Conservation (phyloP, 2,797 vertebrate species). For the Garrulus glandarius region DNA sequence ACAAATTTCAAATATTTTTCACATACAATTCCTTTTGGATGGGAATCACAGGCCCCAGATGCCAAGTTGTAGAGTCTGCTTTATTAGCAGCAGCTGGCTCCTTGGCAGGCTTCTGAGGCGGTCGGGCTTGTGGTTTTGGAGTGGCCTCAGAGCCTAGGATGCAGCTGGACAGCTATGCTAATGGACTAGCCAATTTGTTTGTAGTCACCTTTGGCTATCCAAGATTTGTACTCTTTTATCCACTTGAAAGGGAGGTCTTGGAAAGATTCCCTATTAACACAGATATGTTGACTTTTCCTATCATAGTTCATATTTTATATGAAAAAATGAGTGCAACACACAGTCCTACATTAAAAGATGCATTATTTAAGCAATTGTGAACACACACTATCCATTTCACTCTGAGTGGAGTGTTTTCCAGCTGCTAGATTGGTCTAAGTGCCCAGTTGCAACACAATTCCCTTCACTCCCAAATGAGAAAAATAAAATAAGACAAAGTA, state of each 20-base stretch:
- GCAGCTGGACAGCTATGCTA: constrained; percentile 49
- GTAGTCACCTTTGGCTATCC: constrained; percentile 55
- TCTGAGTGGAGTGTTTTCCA: not conserved
- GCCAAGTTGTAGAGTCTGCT: constrained; percentile 66
- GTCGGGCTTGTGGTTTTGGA: constrained; percentile 67
- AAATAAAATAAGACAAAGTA: constrained; percentile 5
- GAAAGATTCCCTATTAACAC: constrained; percentile 37
- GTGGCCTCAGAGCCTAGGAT: constrained; percentile 46
- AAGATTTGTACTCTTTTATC: constrained; percentile 66
- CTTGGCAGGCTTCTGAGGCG: constrained; percentile 57
- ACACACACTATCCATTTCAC: not conserved
- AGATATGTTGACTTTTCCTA: constrained; percentile 8
- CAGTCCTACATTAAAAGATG: constrained; percentile 27
- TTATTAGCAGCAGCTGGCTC: constrained; percentile 69
- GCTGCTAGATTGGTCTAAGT: constrained; percentile 27
- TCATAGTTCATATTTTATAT: not conserved
- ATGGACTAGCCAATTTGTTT: constrained; percentile 62
- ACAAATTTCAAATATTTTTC: constrained; percentile 70
- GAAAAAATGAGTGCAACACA: not conserved
- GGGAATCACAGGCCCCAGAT: constrained; percentile 28
- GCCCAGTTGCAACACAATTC: constrained; percentile 14
- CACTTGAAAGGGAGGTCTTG: constrained; percentile 61
- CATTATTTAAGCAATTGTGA: constrained; percentile 37
- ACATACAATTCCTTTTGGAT: constrained; percentile 62
- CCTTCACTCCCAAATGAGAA: not conserved